These are phyloP conservation scores for Cordilura impudica DNA, from an alignment of 2,888 invertebrate genomes.

Conservation along the genomic window DNA sequence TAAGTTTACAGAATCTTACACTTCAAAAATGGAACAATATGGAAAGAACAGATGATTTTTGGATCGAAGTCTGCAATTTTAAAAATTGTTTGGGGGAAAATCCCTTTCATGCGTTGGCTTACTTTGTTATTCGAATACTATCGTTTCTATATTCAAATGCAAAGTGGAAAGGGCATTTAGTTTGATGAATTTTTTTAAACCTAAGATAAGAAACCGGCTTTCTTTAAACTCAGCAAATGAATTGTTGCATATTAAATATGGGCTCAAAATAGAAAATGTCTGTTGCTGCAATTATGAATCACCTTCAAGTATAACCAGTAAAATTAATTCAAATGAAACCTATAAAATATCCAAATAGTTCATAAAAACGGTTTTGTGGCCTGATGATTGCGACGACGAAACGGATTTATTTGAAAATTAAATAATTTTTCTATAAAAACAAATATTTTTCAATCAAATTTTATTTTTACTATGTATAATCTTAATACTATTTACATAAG, in stretches of 20 bases:
- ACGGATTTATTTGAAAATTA: too few species aligned
- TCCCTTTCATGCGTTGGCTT: too few species aligned
- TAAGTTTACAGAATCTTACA: too few species aligned
- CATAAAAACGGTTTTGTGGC: slow-evolving; percentile 14
- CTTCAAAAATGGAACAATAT: too few species aligned
- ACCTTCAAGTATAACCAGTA: not conserved
- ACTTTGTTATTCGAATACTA: slow-evolving; percentile 1
- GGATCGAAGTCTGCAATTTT: too few species aligned
- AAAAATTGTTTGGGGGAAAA: too few species aligned
- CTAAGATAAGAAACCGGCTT: not conserved
- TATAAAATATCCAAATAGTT: slow-evolving; percentile 2
- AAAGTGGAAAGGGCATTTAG: too few species aligned
- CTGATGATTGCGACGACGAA: not conserved
- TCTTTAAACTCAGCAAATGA: not conserved
- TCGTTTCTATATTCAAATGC: not conserved
- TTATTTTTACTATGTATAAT: too few species aligned
- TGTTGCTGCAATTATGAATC: not conserved
- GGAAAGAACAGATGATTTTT: too few species aligned
- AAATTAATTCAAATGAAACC: slow-evolving; percentile 8
- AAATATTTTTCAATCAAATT: too few species aligned
- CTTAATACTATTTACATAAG: too few species aligned
- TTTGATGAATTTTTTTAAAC: not conserved
- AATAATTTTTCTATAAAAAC: too few species aligned
- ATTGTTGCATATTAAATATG: not conserved
- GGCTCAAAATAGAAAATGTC: not conserved